Evolutionary conservation across 1,140 invertebrate genomes (phyloP), one percentile per base, ranked within the genome.

Genomic region (Campodea augens): DNA sequence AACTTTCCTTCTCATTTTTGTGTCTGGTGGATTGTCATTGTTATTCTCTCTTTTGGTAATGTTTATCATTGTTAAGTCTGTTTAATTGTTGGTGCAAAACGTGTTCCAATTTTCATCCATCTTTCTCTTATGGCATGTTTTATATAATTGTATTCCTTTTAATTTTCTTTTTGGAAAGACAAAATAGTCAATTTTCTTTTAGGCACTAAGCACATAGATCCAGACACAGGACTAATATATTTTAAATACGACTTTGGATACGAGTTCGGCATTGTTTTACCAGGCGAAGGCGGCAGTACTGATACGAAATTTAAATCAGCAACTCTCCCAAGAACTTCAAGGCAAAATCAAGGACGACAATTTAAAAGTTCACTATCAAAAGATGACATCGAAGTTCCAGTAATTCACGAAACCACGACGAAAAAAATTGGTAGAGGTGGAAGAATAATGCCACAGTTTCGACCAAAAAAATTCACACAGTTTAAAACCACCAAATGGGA

Each of bases 231-330:
- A 48, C 64, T 83, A 24, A 79, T 81, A 55, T 82, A 81, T 63
- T 82, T 81, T 68, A 82, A 83, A 62, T 81, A 82, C 56, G 78
- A 82, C 62, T 83, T 83, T 55, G 79, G 78, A 46, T 83, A 82
- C 57, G 78, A 83, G 58, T 81, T 81, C 55, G 78, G 79, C 43
- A 71, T 82, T 44, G 67, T 80, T 23, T 62, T 78, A 25, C 78
- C 78, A 4, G 75, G 76, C 22, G 74, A 77, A 57, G 67, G 71
- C 36, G 44, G 44, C 20, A 46, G 41, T 43, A 42, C 22, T 41
- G 24, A 46, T 45, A 27, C 41, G 24, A 21, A 40, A 4, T 23
- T 23, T 40, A 21, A 25, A 24, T 19, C 40, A 13, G 24, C 25
- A 25, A n/a, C n/a, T n/a, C n/a, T n/a, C 38, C 38, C 12, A 41